Base-by-base conservation (phyloP, 2,113 vertebrate genomes). In the Acanthisitta chloris region DNA sequence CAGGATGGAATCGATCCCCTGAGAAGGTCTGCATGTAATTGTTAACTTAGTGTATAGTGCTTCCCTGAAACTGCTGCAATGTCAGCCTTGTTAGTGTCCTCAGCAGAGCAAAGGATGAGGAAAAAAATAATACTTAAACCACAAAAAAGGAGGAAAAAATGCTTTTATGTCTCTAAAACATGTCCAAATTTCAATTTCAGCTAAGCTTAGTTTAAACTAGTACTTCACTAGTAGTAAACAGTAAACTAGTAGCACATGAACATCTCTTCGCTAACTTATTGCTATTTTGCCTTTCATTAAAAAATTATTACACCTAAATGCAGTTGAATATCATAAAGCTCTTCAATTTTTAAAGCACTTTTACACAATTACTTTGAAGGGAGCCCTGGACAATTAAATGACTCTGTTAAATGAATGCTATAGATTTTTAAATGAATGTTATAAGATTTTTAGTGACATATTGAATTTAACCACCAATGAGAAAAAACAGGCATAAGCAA, bases 311-410 rank as follows among this genome's bases (percentile, higher is more conserved):
- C 77, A 92, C 93, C 92, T 94, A 81, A 97, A 97, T 67, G 82
- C 79, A 95, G 78, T 21, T 74, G 73, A 95, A 91, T 88, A 95
- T 90, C 64, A 96, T 83, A 97, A 97, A 95, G 54, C 59, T 94
- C 42, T 95, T 96, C 81, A 92, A 97, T 96, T 96, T 97, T 97
- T 96, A 92, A 97, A 97, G 76, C 71, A 93, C 85, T 97, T 96
- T 86, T 65, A 79, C 97, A 96, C 76, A 97, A 97, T 94, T 98
- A 95, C 81, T 97, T 97, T 95, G 78, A 97, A 96, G 58, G 87
- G 71, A 97, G 51, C 42, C 66, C 87, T 90, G 97, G 93, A 97
- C 87, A 94, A 85, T 90, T 97, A 97, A 98, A 97, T 96, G 92
- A 96, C 83, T 96, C 85, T 2, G n/a, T 91, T 97, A 97, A 97